Evolutionary conservation across 2,113 vertebrate genomes (phyloP).

Genomic region (Thamnaconus septentrionalis): DNA sequence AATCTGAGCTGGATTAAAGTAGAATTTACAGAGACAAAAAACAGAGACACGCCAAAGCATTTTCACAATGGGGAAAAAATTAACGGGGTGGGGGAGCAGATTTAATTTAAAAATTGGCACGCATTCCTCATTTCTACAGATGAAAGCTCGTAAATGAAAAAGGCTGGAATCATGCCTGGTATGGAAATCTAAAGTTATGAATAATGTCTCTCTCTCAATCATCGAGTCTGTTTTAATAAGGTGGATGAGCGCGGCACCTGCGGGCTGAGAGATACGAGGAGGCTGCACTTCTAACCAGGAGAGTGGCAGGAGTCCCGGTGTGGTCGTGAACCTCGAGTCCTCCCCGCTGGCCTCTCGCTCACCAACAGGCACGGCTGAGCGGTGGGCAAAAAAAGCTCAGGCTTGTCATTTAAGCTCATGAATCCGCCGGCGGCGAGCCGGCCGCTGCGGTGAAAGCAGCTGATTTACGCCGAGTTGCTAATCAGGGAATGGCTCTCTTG

Average conservation of each 20-base stretch:
- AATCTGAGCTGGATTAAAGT: constrained; percentile 27
- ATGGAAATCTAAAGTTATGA: constrained; percentile 97
- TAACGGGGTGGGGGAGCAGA: constrained; percentile 86
- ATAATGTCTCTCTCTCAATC: constrained; percentile 96
- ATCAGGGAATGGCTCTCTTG: constrained; percentile 80
- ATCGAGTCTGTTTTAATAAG: constrained; percentile 90
- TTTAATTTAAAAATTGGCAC: constrained; percentile 99
- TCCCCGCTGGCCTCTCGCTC: constrained; percentile 37
- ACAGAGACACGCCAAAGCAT: constrained; percentile 81
- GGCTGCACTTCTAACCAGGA: constrained; percentile 60
- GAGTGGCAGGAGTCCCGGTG: constrained; percentile 45
- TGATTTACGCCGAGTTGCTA: constrained; percentile 76
- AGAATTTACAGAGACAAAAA: constrained; percentile 67
- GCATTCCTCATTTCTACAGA: constrained; percentile 84
- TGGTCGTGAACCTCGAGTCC: constrained; percentile 36
- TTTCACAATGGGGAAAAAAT: constrained; percentile 76
- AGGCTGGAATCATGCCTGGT: constrained; percentile 90
- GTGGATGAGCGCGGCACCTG: constrained; percentile 83
- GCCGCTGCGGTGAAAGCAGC: constrained; percentile 25
- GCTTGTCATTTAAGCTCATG: constrained; percentile 59
- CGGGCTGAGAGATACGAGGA: constrained; percentile 44
- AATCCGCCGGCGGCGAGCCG: constrained; percentile 45
- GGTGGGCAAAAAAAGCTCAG: constrained; percentile 48
- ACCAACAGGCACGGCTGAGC: constrained; percentile 38
- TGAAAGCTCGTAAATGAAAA: constrained; percentile 97